Evolutionary conservation across 2,888 invertebrate genomes (phyloP), one percentile per base, ranked within the genome.

Genomic region (Therioaphis trifolii): DNA sequence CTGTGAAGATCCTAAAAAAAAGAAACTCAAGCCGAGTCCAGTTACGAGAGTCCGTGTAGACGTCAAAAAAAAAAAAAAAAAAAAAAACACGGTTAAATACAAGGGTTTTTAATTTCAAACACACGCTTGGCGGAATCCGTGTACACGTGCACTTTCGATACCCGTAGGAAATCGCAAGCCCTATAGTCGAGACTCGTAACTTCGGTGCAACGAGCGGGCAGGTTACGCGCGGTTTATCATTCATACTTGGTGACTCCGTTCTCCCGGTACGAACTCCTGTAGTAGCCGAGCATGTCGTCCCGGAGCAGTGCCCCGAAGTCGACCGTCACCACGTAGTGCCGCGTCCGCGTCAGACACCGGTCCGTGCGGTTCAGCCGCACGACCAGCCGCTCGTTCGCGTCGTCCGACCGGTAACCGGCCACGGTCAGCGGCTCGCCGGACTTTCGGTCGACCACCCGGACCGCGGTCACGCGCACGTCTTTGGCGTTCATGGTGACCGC

Each of bases 231-330:
- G n/a, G n/a, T n/a, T n/a, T n/a, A n/a, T n/a, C n/a, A n/a, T n/a
- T n/a, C n/a, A n/a, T 79, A 84, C 82, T 84, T 63, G 18, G n/a
- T 75, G 0, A 46, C 72, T 43, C 68, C 49, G 18, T 29, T 15
- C 9, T 84, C 61, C 12, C 11, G 14, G 58, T 86, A 86, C 43
- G 78, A 76, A 52, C 84, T 85, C 14, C 58, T 61, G 40, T 85
- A 85, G 69, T 85, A 86, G 2, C 86, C 86, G 1, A 58, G 27
- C 84, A 85, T 78, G 40, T 86, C 85, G 9, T 69, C 72, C 18
- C 85, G 72, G 18, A 85, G 77, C 5, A 29, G 12, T 3, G 76
- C 85, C 3, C 63, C 2, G 46, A 58, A 85, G 18, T 18, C 43
- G 11, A 82, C 68, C n/a, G 5, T 69, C 11, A 69, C 12, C 11